Percentiles rank a stretch among this genome's conserved stretches.
Evolutionary conservation across 2,797 vertebrate genomes (phyloP).

Genomic region (Rhinatrema bivittatum): DNA sequence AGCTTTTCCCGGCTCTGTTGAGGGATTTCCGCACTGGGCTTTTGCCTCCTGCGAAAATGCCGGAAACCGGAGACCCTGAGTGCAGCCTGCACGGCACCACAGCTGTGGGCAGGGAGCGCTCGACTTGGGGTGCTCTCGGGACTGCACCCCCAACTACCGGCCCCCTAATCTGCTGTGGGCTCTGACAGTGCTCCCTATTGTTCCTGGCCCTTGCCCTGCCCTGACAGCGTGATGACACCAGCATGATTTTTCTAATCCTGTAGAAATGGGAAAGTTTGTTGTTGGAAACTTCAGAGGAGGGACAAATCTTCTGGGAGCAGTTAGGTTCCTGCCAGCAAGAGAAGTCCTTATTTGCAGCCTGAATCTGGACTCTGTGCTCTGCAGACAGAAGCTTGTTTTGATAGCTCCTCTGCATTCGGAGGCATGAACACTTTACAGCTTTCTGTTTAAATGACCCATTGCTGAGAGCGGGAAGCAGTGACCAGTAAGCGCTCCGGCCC

Average conservation of each 20-base stretch:
- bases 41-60: no score
- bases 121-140: no score
- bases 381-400: constrained; percentile 48
- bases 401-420: constrained; percentile 44
- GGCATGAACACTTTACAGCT: constrained; percentile 53
- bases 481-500: constrained; percentile 40
- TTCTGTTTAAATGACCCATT: constrained; percentile 61
- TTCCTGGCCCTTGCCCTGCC: no score
- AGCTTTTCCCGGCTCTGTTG: no score
- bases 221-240: not conserved
- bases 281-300: constrained; percentile 31
- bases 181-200: not conserved
- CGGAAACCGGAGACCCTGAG: no score
- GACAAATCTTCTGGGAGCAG: constrained; percentile 39
- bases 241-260: not conserved
- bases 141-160: no score
- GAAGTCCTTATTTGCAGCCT: constrained; percentile 8
- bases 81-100: no score
- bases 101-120: no score
- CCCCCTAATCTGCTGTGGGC: not conserved
- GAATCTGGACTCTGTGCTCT: constrained; percentile 41
- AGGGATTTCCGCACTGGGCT: no score
- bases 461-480: constrained; percentile 55
- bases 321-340: constrained; percentile 31
- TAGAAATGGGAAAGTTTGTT: constrained; percentile 35